These are phyloP conservation scores for Thalassaphorura encarpata DNA, from an alignment of 1,140 invertebrate genomes.

Conservation along the genomic window DNA sequence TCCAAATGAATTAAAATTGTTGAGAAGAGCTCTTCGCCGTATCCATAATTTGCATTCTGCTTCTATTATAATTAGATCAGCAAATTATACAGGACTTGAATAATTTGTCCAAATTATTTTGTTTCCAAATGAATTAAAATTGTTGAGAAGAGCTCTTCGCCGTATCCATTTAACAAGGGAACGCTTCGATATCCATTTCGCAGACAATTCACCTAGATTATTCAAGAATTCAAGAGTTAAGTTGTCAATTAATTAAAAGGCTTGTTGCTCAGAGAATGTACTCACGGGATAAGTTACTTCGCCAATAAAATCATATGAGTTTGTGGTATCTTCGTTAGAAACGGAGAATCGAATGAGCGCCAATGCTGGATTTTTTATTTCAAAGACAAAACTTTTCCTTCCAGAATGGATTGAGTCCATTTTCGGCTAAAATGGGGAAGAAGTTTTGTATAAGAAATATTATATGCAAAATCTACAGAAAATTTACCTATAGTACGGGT, in stretches of 20 bases:
- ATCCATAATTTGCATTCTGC: no score
- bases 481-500: neutral
- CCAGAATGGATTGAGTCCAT: slow-evolving; percentile 12
- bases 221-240: neutral
- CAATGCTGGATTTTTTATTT: slow-evolving; percentile 3
- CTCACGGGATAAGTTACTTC: slow-evolving; percentile 5
- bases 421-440: neutral
- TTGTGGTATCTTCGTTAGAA: neutral
- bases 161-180: neutral
- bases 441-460: neutral
- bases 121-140: no score
- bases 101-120: no score
- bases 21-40: neutral
- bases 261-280: no score
- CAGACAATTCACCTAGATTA: neutral
- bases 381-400: slow-evolving; percentile 1
- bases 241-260: no score
- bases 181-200: neutral
- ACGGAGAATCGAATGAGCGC: slow-evolving; percentile 7
- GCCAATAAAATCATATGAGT: neutral
- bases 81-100: no score
- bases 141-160: neutral
- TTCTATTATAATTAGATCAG: no score
- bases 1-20: neutral
- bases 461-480: neutral